Percentiles rank a stretch among this genome's conserved stretches.
Evolutionary conservation across 2,113 vertebrate species (phyloP).

Genomic region (Corythoichthys haematopterus): DNA sequence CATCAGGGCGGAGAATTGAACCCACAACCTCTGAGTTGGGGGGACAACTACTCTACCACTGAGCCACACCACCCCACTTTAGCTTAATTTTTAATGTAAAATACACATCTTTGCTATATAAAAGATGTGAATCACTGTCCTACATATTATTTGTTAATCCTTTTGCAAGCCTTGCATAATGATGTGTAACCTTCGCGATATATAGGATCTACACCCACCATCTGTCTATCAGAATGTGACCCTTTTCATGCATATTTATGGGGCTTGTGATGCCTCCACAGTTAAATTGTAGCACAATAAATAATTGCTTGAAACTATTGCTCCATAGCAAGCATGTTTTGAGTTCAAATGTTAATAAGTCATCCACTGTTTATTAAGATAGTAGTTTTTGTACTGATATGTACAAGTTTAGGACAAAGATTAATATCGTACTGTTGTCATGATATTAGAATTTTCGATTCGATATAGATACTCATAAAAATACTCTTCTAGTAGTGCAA

Average conservation of each 20-base stretch:
- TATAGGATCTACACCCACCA: constrained; percentile 32
- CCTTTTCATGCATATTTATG: background rate
- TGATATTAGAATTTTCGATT: no score
- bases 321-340: background rate
- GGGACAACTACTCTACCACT: no score
- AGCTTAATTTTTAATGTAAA: background rate
- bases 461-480: no score
- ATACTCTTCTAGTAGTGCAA: no score
- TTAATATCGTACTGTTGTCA: no score
- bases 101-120: background rate
- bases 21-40: no score
- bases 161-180: constrained; percentile 27
- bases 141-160: constrained; percentile 36
- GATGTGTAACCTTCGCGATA: constrained; percentile 11
- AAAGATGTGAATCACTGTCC: background rate
- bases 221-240: constrained; percentile 27
- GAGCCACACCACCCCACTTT: no score
- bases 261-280: background rate
- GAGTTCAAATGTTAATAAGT: background rate
- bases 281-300: background rate
- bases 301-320: background rate
- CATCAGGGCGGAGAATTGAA: no score
- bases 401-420: no score
- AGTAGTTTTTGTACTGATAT: no score
- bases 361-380: no score